Conservation (phyloP, 2,113 vertebrate species). For the Brachypteracias leptosomus region DNA sequence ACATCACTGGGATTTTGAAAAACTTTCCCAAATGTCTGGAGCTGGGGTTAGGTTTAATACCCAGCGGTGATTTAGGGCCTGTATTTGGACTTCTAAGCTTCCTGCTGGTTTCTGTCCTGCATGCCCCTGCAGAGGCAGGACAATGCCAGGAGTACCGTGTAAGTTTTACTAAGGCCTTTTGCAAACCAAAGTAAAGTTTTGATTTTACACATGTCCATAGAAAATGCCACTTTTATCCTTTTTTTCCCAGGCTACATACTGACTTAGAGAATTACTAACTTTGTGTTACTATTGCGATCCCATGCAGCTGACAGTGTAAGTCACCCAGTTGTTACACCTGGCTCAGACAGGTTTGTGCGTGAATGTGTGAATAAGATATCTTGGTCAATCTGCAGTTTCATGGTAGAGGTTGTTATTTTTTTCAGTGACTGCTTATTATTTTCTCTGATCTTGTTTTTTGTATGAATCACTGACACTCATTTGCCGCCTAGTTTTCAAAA, state of each 20-base stretch:
- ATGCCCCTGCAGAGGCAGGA: no score
- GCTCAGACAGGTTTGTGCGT: not conserved
- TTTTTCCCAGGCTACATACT: not conserved
- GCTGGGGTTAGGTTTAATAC: not conserved
- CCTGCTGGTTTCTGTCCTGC: not conserved
- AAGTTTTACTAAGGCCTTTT: not conserved
- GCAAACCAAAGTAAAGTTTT: not conserved
- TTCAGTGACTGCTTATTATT: not conserved
- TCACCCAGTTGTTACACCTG: not conserved
- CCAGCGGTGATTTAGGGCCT: not conserved
- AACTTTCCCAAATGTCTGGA: not conserved
- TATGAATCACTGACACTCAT: not conserved
- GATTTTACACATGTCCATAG: not conserved
- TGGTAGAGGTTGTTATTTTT: not conserved
- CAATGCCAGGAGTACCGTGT: rapidly evolving
- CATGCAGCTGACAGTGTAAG: not conserved
- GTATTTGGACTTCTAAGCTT: not conserved
- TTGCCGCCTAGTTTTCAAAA: not conserved
- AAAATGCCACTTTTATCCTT: not conserved
- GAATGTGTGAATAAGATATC: not conserved
- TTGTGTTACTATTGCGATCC: not conserved
- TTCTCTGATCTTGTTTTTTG: not conserved
- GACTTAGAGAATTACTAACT: not conserved
- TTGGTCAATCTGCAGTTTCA: not conserved
- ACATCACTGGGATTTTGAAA: not conserved